Evolutionary conservation across 2,113 vertebrate genomes (phyloP).

Genomic region (human): GRCh38 chr22:44079001-44079500

Average conservation of each 20-base stretch:
- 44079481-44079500: not conserved
- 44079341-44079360: accelerated
- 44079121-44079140: accelerated
- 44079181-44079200: accelerated
- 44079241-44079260: not conserved
- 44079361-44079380: not conserved
- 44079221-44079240: not conserved
- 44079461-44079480: not conserved
- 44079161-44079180: not conserved
- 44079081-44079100: accelerated
- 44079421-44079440: accelerated
- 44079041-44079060: not conserved
- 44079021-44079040: no score
- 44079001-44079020: no score
- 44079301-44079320: not conserved
- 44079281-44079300: accelerated
- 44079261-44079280: not conserved
- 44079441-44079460: not conserved
- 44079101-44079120: accelerated
- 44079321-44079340: accelerated
- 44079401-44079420: not conserved
- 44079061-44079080: not conserved
- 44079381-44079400: not conserved
- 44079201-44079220: not conserved
- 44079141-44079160: not conserved